These are phyloP conservation scores for Lasius fuliginosus DNA, from an alignment of 2,888 invertebrate genomes.

Conservation along the genomic window DNA sequence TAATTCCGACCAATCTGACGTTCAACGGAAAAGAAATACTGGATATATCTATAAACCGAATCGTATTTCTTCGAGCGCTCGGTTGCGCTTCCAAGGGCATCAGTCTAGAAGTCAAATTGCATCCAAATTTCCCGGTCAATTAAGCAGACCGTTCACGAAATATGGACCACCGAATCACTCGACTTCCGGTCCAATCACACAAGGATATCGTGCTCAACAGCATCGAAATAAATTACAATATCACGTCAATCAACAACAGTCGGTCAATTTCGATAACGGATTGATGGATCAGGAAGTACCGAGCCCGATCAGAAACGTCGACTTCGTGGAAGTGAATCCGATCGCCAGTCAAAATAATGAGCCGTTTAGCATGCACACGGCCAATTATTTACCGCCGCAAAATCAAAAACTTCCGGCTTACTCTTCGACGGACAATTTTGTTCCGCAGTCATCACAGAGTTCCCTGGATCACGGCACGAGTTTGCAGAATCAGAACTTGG, in stretches of 20 bases:
- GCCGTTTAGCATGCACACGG: conserved; percentile 81
- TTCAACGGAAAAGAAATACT: conserved; percentile 81
- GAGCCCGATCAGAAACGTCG: conserved; percentile 76
- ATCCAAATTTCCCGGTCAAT: conserved; percentile 73
- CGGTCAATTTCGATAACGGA: conserved; percentile 55
- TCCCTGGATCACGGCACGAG: conserved; percentile 31
- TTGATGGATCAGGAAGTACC: conserved; percentile 75
- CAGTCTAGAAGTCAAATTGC: conserved; percentile 75
- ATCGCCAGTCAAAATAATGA: conserved; percentile 83
- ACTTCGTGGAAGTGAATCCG: conserved; percentile 79
- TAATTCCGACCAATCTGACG: conserved; percentile 62
- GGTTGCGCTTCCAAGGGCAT: conserved; percentile 64
- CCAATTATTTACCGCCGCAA: conserved; percentile 83
- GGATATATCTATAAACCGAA: conserved; percentile 79
- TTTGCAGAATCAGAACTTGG: conserved; percentile 68
- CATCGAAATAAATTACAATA: conserved; percentile 65
- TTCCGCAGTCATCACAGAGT: conserved; percentile 13
- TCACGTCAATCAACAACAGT: conserved; percentile 60
- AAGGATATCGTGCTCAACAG: conserved; percentile 52
- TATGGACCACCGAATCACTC: conserved; percentile 81
- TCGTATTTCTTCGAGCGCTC: conserved; percentile 60
- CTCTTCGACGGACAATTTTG: conserved; percentile 62
- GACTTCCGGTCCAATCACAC: conserved; percentile 51
- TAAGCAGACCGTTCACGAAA: conserved; percentile 78
- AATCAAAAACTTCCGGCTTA: conserved; percentile 82